Evolutionary conservation across 2,113 vertebrate species (phyloP).

Genomic region (Pachypanchax playfairii): DNA sequence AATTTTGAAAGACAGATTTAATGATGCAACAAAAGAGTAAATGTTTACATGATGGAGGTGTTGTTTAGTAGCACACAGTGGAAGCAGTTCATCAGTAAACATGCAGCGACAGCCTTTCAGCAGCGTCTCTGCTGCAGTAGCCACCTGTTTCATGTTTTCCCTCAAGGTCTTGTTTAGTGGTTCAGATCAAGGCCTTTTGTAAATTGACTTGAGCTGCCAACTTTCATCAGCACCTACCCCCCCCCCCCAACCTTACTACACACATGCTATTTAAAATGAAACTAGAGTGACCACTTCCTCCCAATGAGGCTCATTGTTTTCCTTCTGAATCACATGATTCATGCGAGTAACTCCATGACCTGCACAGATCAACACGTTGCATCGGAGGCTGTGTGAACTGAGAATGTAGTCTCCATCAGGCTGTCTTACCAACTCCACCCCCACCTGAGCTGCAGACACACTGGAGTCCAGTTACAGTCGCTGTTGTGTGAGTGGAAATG

Average conservation of each 20-base stretch:
- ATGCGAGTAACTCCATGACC: slow-evolving; percentile 49
- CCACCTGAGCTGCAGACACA: slow-evolving; percentile 42
- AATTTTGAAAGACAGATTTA: slow-evolving; percentile 3
- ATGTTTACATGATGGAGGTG: slow-evolving; percentile 56
- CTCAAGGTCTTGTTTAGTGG: slow-evolving; percentile 46
- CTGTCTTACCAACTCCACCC: too few species aligned
- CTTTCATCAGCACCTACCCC: slow-evolving; percentile 14
- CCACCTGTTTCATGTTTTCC: slow-evolving; percentile 53
- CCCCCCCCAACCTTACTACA: slow-evolving; percentile 22
- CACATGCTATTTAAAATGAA: slow-evolving; percentile 41
- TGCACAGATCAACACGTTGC: slow-evolving; percentile 35
- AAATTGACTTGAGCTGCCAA: slow-evolving; percentile 39
- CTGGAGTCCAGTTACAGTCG: slow-evolving; percentile 18
- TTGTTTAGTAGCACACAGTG: slow-evolving; percentile 17
- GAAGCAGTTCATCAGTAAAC: slow-evolving; percentile 22
- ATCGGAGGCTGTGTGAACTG: background rate
- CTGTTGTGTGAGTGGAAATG: slow-evolving; percentile 33
- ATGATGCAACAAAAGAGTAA: slow-evolving; percentile 54
- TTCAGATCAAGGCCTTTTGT: slow-evolving; percentile 44
- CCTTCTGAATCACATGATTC: slow-evolving; percentile 40
- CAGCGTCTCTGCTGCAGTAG: slow-evolving; percentile 10
- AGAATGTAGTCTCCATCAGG: slow-evolving; percentile 26
- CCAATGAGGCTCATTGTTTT: slow-evolving; percentile 47
- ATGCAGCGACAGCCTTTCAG: slow-evolving; percentile 25
- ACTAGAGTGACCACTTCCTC: slow-evolving; percentile 46